Evolutionary conservation across 2,888 invertebrate genomes (phyloP), one percentile per base, ranked within the genome.

Genomic region (Mythimna ferrago): DNA sequence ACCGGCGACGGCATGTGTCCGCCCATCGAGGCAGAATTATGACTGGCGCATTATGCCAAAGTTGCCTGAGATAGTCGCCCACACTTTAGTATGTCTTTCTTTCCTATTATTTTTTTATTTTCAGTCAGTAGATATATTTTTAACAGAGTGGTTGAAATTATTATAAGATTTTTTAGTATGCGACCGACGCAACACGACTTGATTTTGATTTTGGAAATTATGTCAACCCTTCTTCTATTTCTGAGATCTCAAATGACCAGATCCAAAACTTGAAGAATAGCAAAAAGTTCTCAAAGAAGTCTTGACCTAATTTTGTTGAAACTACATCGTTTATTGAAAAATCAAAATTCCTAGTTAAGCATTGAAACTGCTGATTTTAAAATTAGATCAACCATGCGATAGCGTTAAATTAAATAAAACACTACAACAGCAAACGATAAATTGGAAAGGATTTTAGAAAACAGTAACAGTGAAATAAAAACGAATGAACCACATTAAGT

Each of bases 31-130:
- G 14, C 53, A 53, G 53, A 78, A 58, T 70, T 58, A 78, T 63
- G 62, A 64, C 58, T 64, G 58, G 53, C 63, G 79, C 71, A 78
- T 58, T 71, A 78, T 70, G 44, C 14, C 11, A 11, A 71, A 71
- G 38, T 21, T 70, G 54, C 54, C 56, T 6, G 38, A 54, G 19
- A 51, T 19, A 32, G 16, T 48, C 6, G n/a, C n/a, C 35, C 54
- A 26, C 38, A 38, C 0, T 44, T 41, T 35, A n/a, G 6, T 35
- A 1, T 58, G 19, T 53, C 10, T 41, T 48, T 54, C 16, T 76
- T 9, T 14, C 10, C 10, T n/a, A n/a, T 26, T 38, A 5, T 60
- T 35, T 3, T 38, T 6, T n/a, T 35, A 4, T 10, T 60, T 10
- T 10, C 4, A n/a, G 38, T 58, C 9, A 2, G 11, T 60, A 60